Percentiles rank a stretch among this genome's conserved stretches.
These are phyloP conservation scores for Lasioglossum albipes DNA, from an alignment of 1,140 invertebrate genomes.

Conservation along the genomic window DNA sequence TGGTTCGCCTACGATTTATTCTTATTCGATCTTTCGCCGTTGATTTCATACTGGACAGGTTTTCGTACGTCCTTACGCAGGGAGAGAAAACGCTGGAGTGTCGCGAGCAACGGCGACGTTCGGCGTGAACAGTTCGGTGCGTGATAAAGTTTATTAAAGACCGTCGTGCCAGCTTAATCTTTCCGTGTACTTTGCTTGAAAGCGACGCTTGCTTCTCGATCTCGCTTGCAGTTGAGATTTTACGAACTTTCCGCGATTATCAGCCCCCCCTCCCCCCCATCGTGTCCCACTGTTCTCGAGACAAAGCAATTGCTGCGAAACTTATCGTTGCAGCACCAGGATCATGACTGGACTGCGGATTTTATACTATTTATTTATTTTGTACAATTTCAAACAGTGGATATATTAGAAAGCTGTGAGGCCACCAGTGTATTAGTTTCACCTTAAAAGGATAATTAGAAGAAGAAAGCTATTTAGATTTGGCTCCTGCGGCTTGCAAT, in stretches of 20 bases:
- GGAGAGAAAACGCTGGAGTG: neutral
- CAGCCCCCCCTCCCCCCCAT: neutral
- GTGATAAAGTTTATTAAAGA: constrained; percentile 31
- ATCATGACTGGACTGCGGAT: too few species aligned
- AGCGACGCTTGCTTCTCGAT: neutral
- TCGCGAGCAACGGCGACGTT: neutral
- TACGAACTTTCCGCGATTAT: neutral
- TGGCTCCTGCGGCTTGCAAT: too few species aligned
- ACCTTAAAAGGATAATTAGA: too few species aligned
- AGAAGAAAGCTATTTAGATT: too few species aligned
- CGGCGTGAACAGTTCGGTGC: neutral
- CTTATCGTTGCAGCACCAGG: neutral
- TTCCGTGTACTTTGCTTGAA: neutral
- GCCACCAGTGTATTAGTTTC: too few species aligned
- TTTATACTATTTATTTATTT: too few species aligned
- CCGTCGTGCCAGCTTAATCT: neutral
- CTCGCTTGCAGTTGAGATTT: neutral
- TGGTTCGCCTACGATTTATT: too few species aligned
- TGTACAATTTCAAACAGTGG: too few species aligned
- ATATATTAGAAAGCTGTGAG: too few species aligned
- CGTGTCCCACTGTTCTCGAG: neutral
- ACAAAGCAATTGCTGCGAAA: neutral
- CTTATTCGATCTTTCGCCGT: too few species aligned
- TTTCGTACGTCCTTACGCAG: neutral
- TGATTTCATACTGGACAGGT: neutral